Evolutionary conservation across 2,888 invertebrate species (phyloP).

Genomic region (Pantelozetes paolii): DNA sequence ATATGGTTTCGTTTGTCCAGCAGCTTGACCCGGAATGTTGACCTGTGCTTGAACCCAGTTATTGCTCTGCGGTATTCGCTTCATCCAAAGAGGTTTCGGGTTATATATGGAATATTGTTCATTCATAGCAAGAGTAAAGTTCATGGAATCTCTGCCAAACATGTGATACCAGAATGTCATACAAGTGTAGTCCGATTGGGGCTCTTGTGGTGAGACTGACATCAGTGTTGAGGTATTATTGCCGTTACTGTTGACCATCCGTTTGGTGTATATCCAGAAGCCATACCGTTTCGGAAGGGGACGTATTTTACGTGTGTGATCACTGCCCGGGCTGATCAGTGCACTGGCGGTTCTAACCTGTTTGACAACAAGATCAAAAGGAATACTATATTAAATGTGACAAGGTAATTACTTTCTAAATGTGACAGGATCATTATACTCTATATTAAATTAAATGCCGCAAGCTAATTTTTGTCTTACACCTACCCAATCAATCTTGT

Average conservation of each 20-base stretch:
- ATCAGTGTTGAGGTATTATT: slow-evolving; percentile 17
- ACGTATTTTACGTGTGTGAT: slow-evolving; percentile 14
- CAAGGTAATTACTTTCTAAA: no score
- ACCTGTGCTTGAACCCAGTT: slow-evolving; percentile 25
- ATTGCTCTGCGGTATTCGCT: background rate
- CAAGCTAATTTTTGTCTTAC: no score
- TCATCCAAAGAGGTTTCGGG: background rate
- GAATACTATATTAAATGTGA: no score
- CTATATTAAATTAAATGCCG: no score
- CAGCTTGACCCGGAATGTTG: background rate
- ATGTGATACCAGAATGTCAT: slow-evolving; percentile 36
- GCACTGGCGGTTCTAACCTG: background rate
- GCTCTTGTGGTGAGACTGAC: background rate
- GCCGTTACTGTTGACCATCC: no score
- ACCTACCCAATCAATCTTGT: slow-evolving; percentile 6
- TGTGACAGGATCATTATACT: no score
- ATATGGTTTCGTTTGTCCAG: background rate
- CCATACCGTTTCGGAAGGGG: background rate
- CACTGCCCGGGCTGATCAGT: background rate
- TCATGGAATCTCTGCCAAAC: background rate
- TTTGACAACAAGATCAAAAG: no score
- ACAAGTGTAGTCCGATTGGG: background rate
- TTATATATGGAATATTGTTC: background rate
- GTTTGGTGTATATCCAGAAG: slow-evolving; percentile 24
- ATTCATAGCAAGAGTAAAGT: slow-evolving; percentile 7